These are phyloP conservation scores for Polyploca ridens DNA, from an alignment of 2,888 invertebrate species.

Conservation along the genomic window DNA sequence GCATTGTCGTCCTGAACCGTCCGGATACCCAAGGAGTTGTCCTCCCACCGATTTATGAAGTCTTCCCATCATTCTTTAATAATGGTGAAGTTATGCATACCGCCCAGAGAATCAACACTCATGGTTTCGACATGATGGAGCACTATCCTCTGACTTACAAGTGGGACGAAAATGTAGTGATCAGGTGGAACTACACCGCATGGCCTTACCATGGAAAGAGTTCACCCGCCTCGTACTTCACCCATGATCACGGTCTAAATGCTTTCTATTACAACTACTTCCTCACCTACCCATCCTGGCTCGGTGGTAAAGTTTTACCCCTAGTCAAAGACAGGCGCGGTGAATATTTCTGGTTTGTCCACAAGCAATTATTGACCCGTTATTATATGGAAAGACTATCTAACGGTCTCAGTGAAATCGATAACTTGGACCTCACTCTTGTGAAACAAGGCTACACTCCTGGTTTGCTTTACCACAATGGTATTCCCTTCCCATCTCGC, in stretches of 20 bases:
- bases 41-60: conserved; percentile 89
- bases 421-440: conserved; percentile 80
- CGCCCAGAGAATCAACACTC: conserved; percentile 85
- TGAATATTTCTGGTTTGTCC: conserved; percentile 86
- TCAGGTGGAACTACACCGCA: conserved; percentile 86
- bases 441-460: conserved; percentile 86
- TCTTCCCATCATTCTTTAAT: conserved; percentile 89
- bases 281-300: conserved; percentile 87
- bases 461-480: conserved; percentile 86
- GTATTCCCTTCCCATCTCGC: conserved; percentile 86
- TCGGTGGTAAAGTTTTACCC: conserved; percentile 81
- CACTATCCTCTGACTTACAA: conserved; percentile 59
- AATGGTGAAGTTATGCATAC: conserved; percentile 87
- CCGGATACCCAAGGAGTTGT: conserved; percentile 86
- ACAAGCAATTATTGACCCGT: conserved; percentile 88
- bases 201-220: conserved; percentile 84
- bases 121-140: conserved; percentile 58
- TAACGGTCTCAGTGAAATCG: conserved; percentile 87
- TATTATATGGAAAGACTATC: conserved; percentile 91
- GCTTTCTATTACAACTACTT: conserved; percentile 86
- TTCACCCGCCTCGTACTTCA: conserved; percentile 87
- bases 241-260: conserved; percentile 89
- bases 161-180: conserved; percentile 80
- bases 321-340: conserved; percentile 85
- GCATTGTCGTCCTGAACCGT: conserved; percentile 86